Evolutionary conservation across 2,797 vertebrate species (phyloP).

Genomic region (Taeniopygia guttata): DNA sequence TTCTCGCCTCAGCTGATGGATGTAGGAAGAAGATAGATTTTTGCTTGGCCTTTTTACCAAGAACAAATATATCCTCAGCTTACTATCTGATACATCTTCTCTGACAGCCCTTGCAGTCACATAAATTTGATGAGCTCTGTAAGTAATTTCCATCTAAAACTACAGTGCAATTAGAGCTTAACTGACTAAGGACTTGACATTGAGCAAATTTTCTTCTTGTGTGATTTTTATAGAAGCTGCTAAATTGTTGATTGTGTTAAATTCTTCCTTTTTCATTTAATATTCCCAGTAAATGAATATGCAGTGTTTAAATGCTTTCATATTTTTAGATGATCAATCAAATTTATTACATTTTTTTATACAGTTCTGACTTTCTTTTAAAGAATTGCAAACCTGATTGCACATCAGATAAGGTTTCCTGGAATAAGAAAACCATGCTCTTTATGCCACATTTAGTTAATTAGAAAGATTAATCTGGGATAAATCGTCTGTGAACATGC

Average conservation of each 20-base stretch:
- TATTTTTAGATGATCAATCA: neutral
- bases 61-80: conserved; percentile 48
- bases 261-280: neutral
- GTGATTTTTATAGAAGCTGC: conserved; percentile 16
- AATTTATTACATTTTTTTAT: neutral
- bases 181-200: conserved; percentile 38
- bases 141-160: conserved; percentile 46
- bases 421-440: neutral
- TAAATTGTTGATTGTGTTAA: neutral
- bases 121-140: conserved; percentile 50
- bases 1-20: conserved; percentile 49
- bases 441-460: neutral
- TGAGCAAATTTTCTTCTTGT: conserved; percentile 19
- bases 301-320: neutral
- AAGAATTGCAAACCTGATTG: neutral
- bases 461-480: neutral
- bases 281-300: neutral
- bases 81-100: conserved; percentile 55
- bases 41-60: conserved; percentile 33
- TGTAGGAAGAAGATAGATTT: conserved; percentile 47
- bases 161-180: conserved; percentile 40
- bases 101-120: conserved; percentile 43
- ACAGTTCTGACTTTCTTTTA: neutral
- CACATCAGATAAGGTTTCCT: neutral
- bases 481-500: neutral